These are phyloP conservation scores for Petrophora chlorosata DNA, from an alignment of 2,888 invertebrate genomes.

Conservation along the genomic window DNA sequence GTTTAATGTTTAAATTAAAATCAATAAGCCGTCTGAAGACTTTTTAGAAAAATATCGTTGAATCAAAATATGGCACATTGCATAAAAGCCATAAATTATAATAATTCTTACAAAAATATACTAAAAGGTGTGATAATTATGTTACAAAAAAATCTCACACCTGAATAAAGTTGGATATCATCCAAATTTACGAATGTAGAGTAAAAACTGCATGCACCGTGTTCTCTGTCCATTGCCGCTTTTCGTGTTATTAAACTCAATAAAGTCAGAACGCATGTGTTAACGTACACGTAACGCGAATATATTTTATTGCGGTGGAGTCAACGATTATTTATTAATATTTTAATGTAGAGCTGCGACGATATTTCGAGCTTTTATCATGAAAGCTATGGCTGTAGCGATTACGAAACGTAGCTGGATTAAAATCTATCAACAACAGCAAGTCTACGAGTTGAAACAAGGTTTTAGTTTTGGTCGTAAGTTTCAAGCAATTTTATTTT, in stretches of 20 bases:
- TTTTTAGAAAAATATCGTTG: no score
- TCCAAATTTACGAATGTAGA: constrained; percentile 42
- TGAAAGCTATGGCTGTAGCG: constrained; percentile 31
- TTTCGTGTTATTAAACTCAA: constrained; percentile 32
- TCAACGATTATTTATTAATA: constrained; percentile 35
- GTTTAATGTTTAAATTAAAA: constrained; percentile 37
- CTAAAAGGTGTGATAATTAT: constrained; percentile 53
- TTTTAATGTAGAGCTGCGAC: constrained; percentile 38
- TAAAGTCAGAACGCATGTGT: constrained; percentile 35
- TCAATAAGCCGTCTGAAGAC: constrained; percentile 27
- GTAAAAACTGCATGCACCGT: constrained; percentile 31
- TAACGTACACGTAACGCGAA: constrained; percentile 35
- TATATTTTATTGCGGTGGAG: constrained; percentile 21
- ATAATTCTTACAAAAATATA: constrained; percentile 37
- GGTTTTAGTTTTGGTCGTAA: no score
- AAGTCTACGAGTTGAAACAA: no score
- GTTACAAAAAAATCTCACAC: no score
- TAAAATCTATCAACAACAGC: no score
- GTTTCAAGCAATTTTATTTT: no score
- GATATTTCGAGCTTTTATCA: constrained; percentile 43
- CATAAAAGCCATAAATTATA: neutral
- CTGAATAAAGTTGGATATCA: constrained; percentile 49
- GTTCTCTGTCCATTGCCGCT: constrained; percentile 39
- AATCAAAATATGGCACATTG: no score
- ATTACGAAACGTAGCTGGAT: neutral